Evolutionary conservation across 2,113 vertebrate species (phyloP).

Genomic region (Tricholaema leucomelas): DNA sequence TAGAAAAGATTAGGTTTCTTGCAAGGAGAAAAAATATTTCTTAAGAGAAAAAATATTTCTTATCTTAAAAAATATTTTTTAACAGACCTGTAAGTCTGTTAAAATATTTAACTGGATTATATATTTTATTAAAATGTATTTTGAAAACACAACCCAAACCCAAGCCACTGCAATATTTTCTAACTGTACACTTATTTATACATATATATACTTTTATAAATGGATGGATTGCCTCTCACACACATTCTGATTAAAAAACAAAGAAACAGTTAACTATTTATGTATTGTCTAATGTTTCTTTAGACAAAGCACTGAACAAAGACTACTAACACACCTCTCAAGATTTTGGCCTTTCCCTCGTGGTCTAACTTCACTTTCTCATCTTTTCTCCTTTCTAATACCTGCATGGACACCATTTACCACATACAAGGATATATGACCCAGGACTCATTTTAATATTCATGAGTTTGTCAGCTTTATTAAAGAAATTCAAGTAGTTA

Average conservation of each 20-base stretch:
- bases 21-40: background rate
- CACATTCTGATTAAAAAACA: background rate
- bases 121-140: background rate
- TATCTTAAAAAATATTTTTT: no score
- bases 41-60: background rate
- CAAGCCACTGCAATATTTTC: background rate
- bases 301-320: slow-evolving; percentile 27
- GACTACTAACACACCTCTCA: background rate
- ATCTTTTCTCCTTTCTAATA: slow-evolving; percentile 54
- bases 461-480: slow-evolving; percentile 57
- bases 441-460: slow-evolving; percentile 67
- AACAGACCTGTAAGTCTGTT: background rate
- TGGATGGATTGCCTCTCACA: no score
- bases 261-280: background rate
- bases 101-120: background rate
- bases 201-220: no score
- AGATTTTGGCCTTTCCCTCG: background rate
- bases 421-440: slow-evolving; percentile 46
- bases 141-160: no score
- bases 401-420: slow-evolving; percentile 35
- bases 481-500: slow-evolving; percentile 65
- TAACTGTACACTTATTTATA: no score
- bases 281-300: background rate
- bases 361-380: slow-evolving; percentile 37
- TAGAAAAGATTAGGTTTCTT: background rate